Base-by-base conservation (phyloP, 1,140 invertebrate genomes). In the Megalopta genalis region DNA sequence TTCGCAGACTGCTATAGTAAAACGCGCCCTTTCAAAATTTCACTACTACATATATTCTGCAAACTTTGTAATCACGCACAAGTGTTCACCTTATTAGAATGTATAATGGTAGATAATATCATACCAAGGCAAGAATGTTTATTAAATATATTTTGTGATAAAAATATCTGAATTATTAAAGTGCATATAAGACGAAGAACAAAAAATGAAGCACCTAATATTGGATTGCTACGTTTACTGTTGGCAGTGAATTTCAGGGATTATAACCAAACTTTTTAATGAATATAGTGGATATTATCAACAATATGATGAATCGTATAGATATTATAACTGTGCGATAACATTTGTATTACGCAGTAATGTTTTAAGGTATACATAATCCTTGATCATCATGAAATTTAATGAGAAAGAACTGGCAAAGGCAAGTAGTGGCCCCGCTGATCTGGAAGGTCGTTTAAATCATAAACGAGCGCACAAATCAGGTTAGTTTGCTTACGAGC, bases 361-460 rank as follows among this genome's bases (percentile, higher is more conserved):
- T 77, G 27, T n/a, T 54, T 52, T 16, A n/a, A 18, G 37, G 32
- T 46, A n/a, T 68, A 62, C 52, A 77, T 63, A 4, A 46, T 62
- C 57, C 25, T 69, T 32, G 57, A 57, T 27, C 21, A 87, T 80
- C 90, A 96, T 96, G 95, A 95, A 95, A 91, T 95, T 94, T 88
- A 95, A 95, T 83, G 93, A 95, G 63, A 94, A 94, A 86, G 95
- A 95, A 89, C 91, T 95, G 62, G 93, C 94, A 85, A 92, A 93
- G 21, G 83, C 94, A 87, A 94, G 95, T 89, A 93, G 92, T 84
- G 93, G 93, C 49, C 92, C 94, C 64, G 93, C 93, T 64, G 92
- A 94, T 74, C 90, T 95, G 57, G 95, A 96, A 93, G 95, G 95
- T 77, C 94, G 95, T 88, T 91, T 96, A 83, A 95, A 95, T 90